Evolutionary conservation across 1,140 invertebrate genomes (phyloP).

Genomic region (Sarcophaga bullata): DNA sequence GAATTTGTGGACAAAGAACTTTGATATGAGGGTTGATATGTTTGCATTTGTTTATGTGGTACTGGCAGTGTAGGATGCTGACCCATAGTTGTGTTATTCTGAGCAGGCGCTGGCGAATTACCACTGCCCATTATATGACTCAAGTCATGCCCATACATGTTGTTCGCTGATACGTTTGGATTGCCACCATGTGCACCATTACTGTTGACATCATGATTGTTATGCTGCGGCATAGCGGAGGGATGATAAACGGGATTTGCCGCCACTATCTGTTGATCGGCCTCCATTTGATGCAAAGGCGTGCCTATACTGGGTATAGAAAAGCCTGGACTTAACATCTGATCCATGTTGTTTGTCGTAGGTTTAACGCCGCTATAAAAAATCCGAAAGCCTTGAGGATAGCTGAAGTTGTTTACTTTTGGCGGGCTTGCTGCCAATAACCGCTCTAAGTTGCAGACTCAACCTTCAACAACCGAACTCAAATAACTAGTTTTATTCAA

Average conservation of each 20-base stretch:
- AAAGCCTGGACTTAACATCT: slow-evolving; percentile 89
- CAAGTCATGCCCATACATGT: slow-evolving; percentile 42
- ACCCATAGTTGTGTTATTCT: slow-evolving; percentile 12
- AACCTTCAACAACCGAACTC: background rate
- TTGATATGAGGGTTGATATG: slow-evolving; percentile 70
- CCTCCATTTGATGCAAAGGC: slow-evolving; percentile 89
- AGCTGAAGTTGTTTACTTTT: background rate
- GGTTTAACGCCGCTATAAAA: background rate
- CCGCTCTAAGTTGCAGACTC: background rate
- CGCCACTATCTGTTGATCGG: slow-evolving; percentile 77
- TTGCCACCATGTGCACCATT: slow-evolving; percentile 53
- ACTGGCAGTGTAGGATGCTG: slow-evolving; percentile 35
- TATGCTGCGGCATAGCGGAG: slow-evolving; percentile 68
- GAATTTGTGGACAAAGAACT: slow-evolving; percentile 50
- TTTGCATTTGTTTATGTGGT: slow-evolving; percentile 77
- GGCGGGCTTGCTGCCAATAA: background rate
- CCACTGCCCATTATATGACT: slow-evolving; percentile 67
- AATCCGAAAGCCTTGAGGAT: too few species aligned
- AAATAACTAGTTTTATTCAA: background rate
- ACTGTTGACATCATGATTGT: slow-evolving; percentile 32
- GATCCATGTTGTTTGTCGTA: slow-evolving; percentile 67
- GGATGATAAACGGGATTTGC: slow-evolving; percentile 83
- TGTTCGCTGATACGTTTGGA: slow-evolving; percentile 57
- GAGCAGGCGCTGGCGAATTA: slow-evolving; percentile 46
- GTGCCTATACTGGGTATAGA: slow-evolving; percentile 91